A percentile compares a stretch with the other conserved stretches of the same genome.
Evolutionary conservation across 2,113 vertebrate species (phyloP).

Genomic region (Aegotheles bennettii): DNA sequence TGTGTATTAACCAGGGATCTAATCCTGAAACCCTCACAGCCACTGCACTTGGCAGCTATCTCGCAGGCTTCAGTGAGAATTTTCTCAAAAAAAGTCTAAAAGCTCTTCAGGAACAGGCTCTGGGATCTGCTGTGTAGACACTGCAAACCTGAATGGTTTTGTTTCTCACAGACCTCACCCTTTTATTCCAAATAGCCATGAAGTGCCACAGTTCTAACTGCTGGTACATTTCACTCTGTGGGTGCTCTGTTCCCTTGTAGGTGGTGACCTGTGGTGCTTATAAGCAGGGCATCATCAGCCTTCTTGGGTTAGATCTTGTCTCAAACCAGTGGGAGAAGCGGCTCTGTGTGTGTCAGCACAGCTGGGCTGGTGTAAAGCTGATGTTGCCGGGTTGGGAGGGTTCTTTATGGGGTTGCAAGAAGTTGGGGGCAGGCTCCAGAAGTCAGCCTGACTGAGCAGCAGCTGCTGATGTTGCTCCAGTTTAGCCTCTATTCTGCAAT

Average conservation of each 20-base stretch:
- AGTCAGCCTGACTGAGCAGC: not conserved
- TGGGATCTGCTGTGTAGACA: not conserved
- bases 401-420: not conserved
- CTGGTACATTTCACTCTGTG: not conserved
- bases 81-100: not conserved
- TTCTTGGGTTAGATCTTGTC: not conserved
- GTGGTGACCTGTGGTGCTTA: not conserved
- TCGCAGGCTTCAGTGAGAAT: not conserved
- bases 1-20: not conserved
- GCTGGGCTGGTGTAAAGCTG: not conserved
- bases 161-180: not conserved
- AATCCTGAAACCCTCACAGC: not conserved
- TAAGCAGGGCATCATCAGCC: not conserved
- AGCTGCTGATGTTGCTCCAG: not conserved
- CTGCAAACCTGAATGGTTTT: not conserved
- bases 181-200: not conserved
- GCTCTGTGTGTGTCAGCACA: not conserved
- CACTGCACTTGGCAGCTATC: not conserved
- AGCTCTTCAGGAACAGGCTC: not conserved
- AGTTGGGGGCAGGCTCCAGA: not conserved
- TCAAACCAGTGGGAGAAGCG: not conserved
- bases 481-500: not conserved
- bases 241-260: not conserved
- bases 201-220: not conserved
- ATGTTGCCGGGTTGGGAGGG: not conserved